Evolutionary conservation across 2,797 vertebrate genomes (phyloP).

Genomic region (Diceros bicornis): DNA sequence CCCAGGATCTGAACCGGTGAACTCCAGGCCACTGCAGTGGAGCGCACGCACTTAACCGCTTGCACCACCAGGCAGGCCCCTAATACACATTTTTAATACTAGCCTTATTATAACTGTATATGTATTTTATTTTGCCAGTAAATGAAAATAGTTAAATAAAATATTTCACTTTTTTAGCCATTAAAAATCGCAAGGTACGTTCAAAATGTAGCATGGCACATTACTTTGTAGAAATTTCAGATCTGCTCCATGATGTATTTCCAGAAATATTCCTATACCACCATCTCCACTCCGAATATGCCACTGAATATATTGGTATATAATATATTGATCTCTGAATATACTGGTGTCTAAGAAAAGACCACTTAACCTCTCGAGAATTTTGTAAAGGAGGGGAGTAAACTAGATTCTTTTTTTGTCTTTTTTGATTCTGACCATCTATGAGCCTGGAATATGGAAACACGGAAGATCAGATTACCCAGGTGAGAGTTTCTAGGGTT

Average conservation of each 20-base stretch:
- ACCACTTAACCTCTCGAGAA: not conserved
- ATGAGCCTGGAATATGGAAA: not conserved
- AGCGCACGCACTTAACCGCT: too few species aligned
- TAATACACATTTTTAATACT: not conserved
- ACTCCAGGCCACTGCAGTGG: too few species aligned
- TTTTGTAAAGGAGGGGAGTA: not conserved
- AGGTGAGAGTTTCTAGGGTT: not conserved
- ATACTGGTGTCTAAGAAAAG: not conserved
- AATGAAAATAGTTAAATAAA: not conserved
- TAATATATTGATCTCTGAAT: not conserved
- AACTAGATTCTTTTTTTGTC: not conserved
- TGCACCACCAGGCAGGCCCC: not conserved
- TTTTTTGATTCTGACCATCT: not conserved
- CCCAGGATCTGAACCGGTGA: too few species aligned
- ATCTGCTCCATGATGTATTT: not conserved
- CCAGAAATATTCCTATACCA: not conserved
- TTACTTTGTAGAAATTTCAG: not conserved
- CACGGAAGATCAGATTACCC: not conserved
- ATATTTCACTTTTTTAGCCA: not conserved
- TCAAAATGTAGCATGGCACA: not conserved
- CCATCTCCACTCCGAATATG: not conserved
- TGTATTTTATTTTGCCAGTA: not conserved
- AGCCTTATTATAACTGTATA: not conserved
- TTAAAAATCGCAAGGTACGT: conserved; percentile 9
- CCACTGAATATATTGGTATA: not conserved